Conservation (phyloP, 2,113 vertebrate genomes). For the Salvator merianae region DNA sequence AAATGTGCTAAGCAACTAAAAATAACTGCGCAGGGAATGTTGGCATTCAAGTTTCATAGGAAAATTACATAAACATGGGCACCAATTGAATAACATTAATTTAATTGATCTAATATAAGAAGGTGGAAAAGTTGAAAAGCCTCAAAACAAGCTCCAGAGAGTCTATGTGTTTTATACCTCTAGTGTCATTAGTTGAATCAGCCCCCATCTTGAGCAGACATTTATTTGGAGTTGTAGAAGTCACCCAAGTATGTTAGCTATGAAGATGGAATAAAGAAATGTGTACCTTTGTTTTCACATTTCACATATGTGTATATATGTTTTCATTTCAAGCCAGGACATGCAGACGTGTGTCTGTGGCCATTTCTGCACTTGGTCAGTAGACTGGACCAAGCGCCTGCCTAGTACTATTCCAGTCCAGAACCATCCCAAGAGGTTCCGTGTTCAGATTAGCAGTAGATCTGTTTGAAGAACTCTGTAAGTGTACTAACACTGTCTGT, state of each 20-base stretch:
- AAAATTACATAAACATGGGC: not conserved
- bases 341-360: too few species aligned
- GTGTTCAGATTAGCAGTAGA: too few species aligned
- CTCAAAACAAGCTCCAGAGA: not conserved
- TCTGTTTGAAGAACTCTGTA: too few species aligned
- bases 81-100: not conserved
- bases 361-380: too few species aligned
- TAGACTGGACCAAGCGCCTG: too few species aligned
- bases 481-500: too few species aligned
- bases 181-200: not conserved
- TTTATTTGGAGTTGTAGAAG: not conserved
- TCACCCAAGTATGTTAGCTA: not conserved
- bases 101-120: not conserved
- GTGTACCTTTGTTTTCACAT: not conserved
- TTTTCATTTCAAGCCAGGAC: not conserved
- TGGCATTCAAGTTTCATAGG: slow-evolving; percentile 1
- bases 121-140: slow-evolving; percentile 8
- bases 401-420: too few species aligned
- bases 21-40: not conserved
- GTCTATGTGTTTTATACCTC: not conserved
- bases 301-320: not conserved
- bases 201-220: not conserved
- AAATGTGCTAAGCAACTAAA: not conserved
- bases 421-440: too few species aligned
- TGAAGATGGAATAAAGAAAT: not conserved